A percentile compares a stretch with the other conserved stretches of the same genome.
Conservation (phyloP, 2,888 invertebrate species). For the Apotomis betuletana region DNA sequence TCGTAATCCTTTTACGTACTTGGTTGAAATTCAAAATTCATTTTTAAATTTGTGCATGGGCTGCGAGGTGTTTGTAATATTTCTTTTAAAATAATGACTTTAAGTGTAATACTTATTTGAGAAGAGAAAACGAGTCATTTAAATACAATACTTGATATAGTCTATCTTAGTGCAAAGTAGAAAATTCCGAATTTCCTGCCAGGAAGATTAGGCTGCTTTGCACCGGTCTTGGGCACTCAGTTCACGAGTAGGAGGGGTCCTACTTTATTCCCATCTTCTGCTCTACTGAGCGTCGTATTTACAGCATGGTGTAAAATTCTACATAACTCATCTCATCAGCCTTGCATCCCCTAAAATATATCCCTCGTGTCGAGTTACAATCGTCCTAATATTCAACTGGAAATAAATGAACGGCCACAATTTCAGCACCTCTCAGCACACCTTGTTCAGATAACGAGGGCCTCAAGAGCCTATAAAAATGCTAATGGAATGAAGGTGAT, state of each 20-base stretch:
- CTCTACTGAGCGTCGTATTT: too few relatives aligned
- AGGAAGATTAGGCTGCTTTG: too few relatives aligned
- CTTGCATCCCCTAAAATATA: too few relatives aligned
- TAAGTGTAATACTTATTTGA: neutral
- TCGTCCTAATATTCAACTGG: conserved; percentile 54
- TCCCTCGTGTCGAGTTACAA: conserved; percentile 25
- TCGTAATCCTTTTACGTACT: conserved; percentile 54
- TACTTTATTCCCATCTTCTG: too few relatives aligned
- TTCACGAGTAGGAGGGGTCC: too few relatives aligned
- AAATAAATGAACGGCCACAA: conserved; percentile 51
- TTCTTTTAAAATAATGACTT: neutral
- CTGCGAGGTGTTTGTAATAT: neutral
- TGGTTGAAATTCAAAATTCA: conserved; percentile 57
- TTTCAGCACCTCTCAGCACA: conserved; percentile 52
- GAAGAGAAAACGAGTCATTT: too few relatives aligned
- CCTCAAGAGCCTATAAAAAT: conserved; percentile 69
- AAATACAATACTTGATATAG: too few relatives aligned
- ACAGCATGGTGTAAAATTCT: too few relatives aligned
- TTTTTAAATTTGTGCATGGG: conserved; percentile 50
- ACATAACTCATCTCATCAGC: neutral
- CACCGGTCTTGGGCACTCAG: too few relatives aligned
- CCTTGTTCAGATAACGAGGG: conserved; percentile 59
- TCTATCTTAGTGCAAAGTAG: too few relatives aligned
- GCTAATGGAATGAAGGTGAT: conserved; percentile 67
- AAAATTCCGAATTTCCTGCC: too few relatives aligned